phyloP scores from a whole-genome alignment of 2,797 vertebrate genomes.

The Enteromius afrohamiltoni region DNA sequence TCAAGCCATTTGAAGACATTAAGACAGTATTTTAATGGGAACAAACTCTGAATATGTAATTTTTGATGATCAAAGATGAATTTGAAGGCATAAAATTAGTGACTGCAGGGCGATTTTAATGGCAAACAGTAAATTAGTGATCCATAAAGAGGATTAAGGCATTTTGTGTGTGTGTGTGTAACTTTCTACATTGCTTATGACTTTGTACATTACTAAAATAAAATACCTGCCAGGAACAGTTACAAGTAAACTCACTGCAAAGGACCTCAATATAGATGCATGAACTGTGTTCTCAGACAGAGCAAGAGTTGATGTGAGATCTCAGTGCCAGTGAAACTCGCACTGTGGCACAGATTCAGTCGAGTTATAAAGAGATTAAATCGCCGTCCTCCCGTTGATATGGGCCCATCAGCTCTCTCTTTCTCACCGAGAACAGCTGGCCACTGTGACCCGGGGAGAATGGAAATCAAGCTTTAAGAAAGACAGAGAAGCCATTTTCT shows the following conservation, averaged over 20 bases:
- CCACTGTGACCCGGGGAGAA: slow-evolving; percentile 72
- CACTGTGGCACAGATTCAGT: slow-evolving; percentile 41
- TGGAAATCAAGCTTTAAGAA: slow-evolving; percentile 77
- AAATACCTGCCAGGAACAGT: neutral
- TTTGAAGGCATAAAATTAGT: neutral
- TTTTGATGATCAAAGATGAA: neutral
- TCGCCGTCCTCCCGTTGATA: slow-evolving; percentile 47
- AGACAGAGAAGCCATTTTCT: slow-evolving; percentile 66
- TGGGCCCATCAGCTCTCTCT: slow-evolving; percentile 23
- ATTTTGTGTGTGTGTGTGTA: neutral
- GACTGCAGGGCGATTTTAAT: neutral
- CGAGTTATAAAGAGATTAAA: slow-evolving; percentile 69
- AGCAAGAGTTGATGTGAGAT: slow-evolving; percentile 12
- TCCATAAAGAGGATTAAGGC: neutral
- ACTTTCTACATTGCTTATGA: neutral
- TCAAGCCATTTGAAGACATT: neutral
- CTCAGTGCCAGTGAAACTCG: neutral
- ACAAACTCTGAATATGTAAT: neutral
- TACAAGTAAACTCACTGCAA: neutral
- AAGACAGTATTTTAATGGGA: neutral
- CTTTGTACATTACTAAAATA: neutral
- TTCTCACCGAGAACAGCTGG: slow-evolving; percentile 76
- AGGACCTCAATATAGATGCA: neutral
- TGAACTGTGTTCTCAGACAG: slow-evolving; percentile 41
- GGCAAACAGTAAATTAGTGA: neutral